A percentile compares a stretch with the other conserved stretches of the same genome.
Conservation (phyloP, 2,888 invertebrate genomes). For the Ashinkailepas kermadecensis region DNA sequence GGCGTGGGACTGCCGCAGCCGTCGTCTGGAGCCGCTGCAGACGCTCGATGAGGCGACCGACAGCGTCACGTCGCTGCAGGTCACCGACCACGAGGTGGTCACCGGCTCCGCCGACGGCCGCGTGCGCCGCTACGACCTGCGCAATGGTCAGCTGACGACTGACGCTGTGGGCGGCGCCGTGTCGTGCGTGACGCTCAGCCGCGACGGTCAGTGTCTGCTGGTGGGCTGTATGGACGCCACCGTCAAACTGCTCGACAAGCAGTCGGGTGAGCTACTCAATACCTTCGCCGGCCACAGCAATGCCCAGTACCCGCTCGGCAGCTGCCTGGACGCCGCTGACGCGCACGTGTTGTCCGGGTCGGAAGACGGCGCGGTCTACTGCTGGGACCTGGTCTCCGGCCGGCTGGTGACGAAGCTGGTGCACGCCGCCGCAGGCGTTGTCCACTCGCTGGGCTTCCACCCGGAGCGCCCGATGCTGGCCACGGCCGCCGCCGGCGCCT, state of each 20-base stretch:
- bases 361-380: constrained; percentile 71
- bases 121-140: constrained; percentile 79
- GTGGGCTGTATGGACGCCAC: constrained; percentile 74
- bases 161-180: constrained; percentile 81
- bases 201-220: constrained; percentile 87
- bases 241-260: constrained; percentile 80
- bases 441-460: constrained; percentile 74
- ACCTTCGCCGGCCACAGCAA: constrained; percentile 74
- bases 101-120: constrained; percentile 83
- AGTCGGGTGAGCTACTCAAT: constrained; percentile 64
- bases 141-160: constrained; percentile 69
- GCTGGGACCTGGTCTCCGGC: constrained; percentile 82
- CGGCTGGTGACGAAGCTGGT: constrained; percentile 46
- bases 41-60: constrained; percentile 86
- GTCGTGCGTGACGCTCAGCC: constrained; percentile 73
- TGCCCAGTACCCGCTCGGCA: constrained; percentile 77
- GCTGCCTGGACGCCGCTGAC: constrained; percentile 73
- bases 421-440: constrained; percentile 51
- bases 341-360: constrained; percentile 83
- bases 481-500: constrained; percentile 63
- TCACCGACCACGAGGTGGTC: constrained; percentile 83
- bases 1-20: constrained; percentile 71
- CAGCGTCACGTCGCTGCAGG: constrained; percentile 54
- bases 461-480: constrained; percentile 63
- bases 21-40: constrained; percentile 65